A percentile compares a stretch with the other conserved stretches of the same genome.
Evolutionary conservation across 2,113 vertebrate genomes (phyloP).

Genomic region (Neoarius graeffei): DNA sequence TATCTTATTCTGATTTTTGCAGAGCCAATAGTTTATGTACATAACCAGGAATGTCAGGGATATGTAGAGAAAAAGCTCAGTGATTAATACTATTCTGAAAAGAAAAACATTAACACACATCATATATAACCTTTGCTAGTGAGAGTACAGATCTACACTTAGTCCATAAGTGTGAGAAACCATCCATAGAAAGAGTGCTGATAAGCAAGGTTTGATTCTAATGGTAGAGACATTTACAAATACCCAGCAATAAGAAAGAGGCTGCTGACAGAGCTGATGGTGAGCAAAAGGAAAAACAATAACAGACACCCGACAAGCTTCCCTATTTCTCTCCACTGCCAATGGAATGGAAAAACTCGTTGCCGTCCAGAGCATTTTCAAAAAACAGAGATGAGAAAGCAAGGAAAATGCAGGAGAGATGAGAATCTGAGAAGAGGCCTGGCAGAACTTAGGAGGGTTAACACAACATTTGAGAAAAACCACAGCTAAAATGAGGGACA

Average conservation of each 20-base stretch:
- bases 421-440: constrained; percentile 41
- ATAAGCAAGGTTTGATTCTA: constrained; percentile 57
- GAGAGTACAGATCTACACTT: neutral
- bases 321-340: constrained; percentile 58
- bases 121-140: neutral
- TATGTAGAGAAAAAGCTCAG: neutral
- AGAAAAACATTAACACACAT: neutral
- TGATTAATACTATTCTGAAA: constrained; percentile 15
- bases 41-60: neutral
- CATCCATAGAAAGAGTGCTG: constrained; percentile 43
- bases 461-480: constrained; percentile 30
- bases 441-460: constrained; percentile 33
- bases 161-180: neutral
- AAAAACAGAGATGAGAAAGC: constrained; percentile 49
- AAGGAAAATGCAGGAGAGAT: constrained; percentile 31
- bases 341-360: constrained; percentile 70
- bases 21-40: neutral
- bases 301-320: constrained; percentile 68
- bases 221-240: constrained; percentile 36
- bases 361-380: constrained; percentile 64
- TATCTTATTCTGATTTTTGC: neutral
- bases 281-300: constrained; percentile 71
- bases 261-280: constrained; percentile 69
- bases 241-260: constrained; percentile 53
- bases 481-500: constrained; percentile 15